Conservation (phyloP, 2,888 invertebrate species). For the Ditylenchus weischeri region DNA sequence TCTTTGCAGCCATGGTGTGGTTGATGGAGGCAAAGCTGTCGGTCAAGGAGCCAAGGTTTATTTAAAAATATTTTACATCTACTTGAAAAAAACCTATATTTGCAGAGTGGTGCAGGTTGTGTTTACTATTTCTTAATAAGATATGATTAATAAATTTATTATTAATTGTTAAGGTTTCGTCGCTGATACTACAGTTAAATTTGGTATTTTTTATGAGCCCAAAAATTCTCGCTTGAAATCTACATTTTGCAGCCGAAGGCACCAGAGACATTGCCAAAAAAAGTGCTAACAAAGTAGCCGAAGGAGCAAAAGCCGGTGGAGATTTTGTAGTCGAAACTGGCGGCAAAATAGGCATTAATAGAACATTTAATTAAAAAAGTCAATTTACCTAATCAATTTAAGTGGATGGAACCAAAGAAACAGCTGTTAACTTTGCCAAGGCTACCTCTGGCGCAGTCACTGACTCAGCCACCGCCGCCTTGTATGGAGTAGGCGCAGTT, state of each 20-base stretch:
- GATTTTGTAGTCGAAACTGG: constrained; percentile 9
- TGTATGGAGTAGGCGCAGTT: constrained; percentile 2
- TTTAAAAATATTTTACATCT: too few species aligned
- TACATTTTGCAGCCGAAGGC: background rate
- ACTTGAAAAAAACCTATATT: too few species aligned
- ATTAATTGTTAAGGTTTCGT: background rate
- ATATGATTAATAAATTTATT: too few species aligned
- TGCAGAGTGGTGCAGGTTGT: background rate
- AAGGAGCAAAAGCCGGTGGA: constrained; percentile 9
- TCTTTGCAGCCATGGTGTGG: constrained; percentile 1
- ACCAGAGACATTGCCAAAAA: constrained; percentile 4
- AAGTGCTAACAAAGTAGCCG: background rate
- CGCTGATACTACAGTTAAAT: constrained; percentile 3
- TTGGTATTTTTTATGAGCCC: background rate
- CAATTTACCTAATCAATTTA: background rate
- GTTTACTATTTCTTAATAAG: background rate
- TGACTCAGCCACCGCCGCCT: background rate
- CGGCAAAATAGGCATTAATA: constrained; percentile 4
- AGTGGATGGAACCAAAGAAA: constrained; percentile 8
- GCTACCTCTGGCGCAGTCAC: constrained; percentile 3
- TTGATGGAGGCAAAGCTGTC: constrained; percentile 5
- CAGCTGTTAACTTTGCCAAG: background rate
- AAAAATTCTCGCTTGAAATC: too few species aligned
- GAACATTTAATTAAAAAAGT: background rate
- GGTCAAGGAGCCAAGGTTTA: background rate